Conservation (phyloP, 2,113 vertebrate genomes). For the Theropithecus gelada region DNA sequence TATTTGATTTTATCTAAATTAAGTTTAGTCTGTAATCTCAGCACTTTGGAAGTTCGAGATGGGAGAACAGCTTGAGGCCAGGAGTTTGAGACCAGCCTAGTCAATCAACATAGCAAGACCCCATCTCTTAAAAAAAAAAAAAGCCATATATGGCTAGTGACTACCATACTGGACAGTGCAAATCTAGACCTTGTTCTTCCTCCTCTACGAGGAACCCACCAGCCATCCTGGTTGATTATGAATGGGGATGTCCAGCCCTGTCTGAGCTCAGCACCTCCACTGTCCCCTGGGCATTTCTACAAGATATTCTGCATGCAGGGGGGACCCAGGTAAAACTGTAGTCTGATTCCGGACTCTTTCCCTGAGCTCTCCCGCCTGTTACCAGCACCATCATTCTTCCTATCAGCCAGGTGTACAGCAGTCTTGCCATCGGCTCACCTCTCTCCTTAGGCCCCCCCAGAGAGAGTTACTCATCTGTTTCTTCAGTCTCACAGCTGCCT, state of each 20-base stretch:
- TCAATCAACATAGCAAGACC: no score
- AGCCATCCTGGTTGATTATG: background rate
- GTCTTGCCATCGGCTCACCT: background rate
- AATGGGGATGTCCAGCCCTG: background rate
- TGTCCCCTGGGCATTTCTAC: background rate
- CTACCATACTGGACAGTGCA: background rate
- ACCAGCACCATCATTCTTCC: background rate
- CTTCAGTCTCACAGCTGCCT: background rate
- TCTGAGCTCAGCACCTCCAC: background rate
- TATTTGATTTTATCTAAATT: background rate
- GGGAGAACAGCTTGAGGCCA: no score
- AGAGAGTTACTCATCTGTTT: background rate
- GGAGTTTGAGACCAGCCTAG: no score
- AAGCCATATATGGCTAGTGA: background rate
- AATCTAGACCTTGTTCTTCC: background rate
- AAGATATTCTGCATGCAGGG: rapidly evolving
- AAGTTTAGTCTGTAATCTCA: background rate
- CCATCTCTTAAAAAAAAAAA: background rate
- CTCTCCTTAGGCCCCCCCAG: background rate
- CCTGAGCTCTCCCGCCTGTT: background rate
- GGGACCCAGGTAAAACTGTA: background rate
- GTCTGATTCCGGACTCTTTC: background rate
- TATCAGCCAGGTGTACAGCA: background rate
- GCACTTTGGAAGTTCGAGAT: no score
- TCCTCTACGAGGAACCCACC: background rate